Evolutionary conservation across 2,113 vertebrate species (phyloP).

Genomic region (Ailuropoda melanoleuca): DNA sequence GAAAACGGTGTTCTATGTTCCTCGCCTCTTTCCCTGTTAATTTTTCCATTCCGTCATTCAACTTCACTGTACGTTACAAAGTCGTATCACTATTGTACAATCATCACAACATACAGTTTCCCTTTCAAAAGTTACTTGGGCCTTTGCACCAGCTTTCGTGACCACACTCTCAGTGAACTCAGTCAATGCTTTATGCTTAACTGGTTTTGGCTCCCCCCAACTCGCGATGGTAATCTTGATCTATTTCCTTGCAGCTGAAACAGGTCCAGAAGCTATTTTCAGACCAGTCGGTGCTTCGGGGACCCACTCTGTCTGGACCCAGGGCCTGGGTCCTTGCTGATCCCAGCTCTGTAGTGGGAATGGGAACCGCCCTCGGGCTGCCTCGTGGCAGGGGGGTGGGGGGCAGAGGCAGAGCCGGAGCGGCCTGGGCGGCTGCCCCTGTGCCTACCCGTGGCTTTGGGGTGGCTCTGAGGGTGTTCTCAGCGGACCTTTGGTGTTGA

Average conservation of each 20-base stretch:
- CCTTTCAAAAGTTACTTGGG: neutral
- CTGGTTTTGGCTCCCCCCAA: neutral
- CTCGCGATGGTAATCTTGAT: neutral
- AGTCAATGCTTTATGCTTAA: neutral
- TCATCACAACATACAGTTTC: neutral
- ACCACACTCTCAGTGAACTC: neutral
- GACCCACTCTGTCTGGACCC: neutral
- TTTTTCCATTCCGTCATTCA: neutral
- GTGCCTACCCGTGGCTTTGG: neutral
- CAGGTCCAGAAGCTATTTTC: neutral
- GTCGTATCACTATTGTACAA: neutral
- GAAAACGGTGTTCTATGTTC: neutral
- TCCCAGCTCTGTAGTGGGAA: neutral
- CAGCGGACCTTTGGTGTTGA: neutral
- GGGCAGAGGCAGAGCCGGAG: neutral
- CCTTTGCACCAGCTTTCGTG: neutral
- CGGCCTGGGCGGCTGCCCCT: no score
- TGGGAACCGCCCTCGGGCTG: neutral
- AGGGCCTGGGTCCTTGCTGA: accelerated
- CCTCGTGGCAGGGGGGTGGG: no score
- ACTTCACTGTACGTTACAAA: neutral
- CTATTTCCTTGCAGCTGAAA: neutral
- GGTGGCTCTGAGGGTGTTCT: neutral
- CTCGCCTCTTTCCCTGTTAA: neutral
- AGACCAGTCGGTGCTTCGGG: neutral